Evolutionary conservation across 1,140 invertebrate species (phyloP).

Genomic region (Thaumetopoea pityocampa): DNA sequence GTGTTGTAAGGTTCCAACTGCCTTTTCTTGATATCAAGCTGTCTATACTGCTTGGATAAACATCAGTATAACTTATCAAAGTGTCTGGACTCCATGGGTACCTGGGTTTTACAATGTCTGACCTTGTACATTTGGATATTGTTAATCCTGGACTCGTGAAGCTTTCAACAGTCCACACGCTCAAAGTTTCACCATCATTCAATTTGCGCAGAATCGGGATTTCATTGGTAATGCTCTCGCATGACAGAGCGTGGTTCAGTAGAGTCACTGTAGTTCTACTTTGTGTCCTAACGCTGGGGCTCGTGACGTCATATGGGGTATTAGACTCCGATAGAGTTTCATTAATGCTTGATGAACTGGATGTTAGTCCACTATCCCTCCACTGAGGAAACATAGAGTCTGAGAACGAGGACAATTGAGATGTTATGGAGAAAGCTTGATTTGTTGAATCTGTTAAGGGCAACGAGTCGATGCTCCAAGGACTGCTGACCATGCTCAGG

Average conservation of each 20-base stretch:
- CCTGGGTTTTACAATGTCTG: conserved; percentile 16
- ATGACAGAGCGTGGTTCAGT: not conserved
- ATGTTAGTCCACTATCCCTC: not conserved
- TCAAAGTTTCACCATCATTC: conserved; percentile 19
- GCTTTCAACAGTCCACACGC: conserved; percentile 40
- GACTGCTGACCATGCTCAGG: conserved; percentile 40
- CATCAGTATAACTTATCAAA: conserved; percentile 27
- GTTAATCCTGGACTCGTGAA: conserved; percentile 26
- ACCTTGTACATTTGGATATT: not conserved
- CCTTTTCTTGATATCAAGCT: conserved; percentile 6
- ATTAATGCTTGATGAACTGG: not conserved
- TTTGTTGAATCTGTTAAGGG: not conserved
- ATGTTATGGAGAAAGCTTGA: not conserved
- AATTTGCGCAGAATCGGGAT: not conserved
- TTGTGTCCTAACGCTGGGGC: conserved; percentile 3
- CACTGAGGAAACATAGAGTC: not conserved
- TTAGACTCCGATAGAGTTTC: conserved; percentile 6
- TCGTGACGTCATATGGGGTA: conserved; percentile 19
- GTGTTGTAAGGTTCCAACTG: not conserved
- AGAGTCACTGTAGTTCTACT: conserved; percentile 24
- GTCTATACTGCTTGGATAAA: conserved; percentile 36
- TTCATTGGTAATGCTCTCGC: not conserved
- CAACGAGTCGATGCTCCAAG: conserved; percentile 42
- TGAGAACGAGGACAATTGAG: not conserved
- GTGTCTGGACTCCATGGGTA: conserved; percentile 38